These are phyloP conservation scores for Orcinus orca DNA, from an alignment of 2,113 vertebrate genomes.

Conservation along the genomic window DNA sequence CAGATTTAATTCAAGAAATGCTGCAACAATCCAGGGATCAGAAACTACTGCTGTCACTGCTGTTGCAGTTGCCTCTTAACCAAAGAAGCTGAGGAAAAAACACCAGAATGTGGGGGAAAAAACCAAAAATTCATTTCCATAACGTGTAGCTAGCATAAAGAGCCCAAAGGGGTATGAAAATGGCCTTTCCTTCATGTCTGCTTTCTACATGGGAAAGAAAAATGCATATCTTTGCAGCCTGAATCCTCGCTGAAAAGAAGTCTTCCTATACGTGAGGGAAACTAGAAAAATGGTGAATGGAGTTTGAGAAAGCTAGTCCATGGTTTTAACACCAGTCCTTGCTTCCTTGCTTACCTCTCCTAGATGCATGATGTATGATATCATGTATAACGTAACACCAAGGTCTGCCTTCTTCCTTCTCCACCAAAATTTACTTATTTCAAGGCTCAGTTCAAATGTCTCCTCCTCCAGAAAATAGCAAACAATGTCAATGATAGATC, in stretches of 20 bases:
- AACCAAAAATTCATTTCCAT: not conserved
- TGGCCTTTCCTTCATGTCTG: not conserved
- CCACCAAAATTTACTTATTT: not conserved
- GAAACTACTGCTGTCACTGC: not conserved
- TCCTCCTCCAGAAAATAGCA: constrained; percentile 17
- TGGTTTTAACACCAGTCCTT: not conserved
- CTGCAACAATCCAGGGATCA: not conserved
- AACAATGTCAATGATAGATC: not conserved
- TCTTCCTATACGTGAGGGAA: not conserved
- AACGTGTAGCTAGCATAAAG: not conserved
- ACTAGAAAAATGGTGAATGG: not conserved
- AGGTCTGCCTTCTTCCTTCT: not conserved
- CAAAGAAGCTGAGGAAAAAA: not conserved
- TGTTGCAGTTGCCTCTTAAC: not conserved
- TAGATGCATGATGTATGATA: not conserved
- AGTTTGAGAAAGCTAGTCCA: not conserved
- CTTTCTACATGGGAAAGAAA: not conserved
- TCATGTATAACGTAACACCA: not conserved
- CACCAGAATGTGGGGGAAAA: not conserved
- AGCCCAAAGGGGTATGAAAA: not conserved
- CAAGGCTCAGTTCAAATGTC: not conserved
- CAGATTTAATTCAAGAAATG: not conserved
- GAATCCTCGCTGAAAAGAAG: not conserved
- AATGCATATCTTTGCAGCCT: not conserved
- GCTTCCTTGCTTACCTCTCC: not conserved